Conservation (phyloP, 2,888 invertebrate species). For the Minunthozetes semirufus region DNA sequence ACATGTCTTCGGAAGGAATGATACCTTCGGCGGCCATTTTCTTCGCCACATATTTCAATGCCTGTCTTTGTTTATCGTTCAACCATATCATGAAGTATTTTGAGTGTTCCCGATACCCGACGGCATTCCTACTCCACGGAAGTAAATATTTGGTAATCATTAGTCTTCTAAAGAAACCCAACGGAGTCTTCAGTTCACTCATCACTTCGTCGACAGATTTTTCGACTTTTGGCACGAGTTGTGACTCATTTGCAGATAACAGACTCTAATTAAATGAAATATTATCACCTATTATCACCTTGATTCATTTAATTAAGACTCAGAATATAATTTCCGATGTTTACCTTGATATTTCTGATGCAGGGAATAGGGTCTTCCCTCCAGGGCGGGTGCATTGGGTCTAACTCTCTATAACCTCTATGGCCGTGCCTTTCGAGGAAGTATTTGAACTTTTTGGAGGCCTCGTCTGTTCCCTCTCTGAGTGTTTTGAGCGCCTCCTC, state of each 20-base stretch:
- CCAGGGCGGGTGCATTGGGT: conserved; percentile 28
- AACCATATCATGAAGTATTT: conserved; percentile 52
- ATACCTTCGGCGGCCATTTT: conserved; percentile 53
- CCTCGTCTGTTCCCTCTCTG: conserved; percentile 52
- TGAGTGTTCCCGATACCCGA: conserved; percentile 60
- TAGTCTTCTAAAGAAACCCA: neutral
- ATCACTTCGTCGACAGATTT: conserved; percentile 28
- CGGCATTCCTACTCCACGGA: conserved; percentile 57
- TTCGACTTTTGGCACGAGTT: neutral
- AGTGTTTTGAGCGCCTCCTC: conserved; percentile 58
- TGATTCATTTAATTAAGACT: too few relatives aligned
- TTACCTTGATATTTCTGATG: conserved; percentile 26
- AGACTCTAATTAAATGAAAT: neutral
- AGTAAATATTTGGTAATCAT: conserved; percentile 53
- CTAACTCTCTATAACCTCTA: conserved; percentile 53
- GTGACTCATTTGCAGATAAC: neutral
- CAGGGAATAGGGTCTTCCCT: conserved; percentile 30
- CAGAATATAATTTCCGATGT: too few relatives aligned
- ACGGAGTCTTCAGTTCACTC: conserved; percentile 32
- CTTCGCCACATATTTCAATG: conserved; percentile 37
- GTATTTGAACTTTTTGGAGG: conserved; percentile 52
- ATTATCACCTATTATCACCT: too few relatives aligned
- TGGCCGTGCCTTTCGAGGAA: conserved; percentile 67
- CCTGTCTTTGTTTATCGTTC: conserved; percentile 33
- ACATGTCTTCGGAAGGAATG: conserved; percentile 59